A percentile compares a stretch with the other conserved stretches of the same genome.
Evolutionary conservation across 2,888 invertebrate species (phyloP).

Genomic region (Agonum fuliginosum): DNA sequence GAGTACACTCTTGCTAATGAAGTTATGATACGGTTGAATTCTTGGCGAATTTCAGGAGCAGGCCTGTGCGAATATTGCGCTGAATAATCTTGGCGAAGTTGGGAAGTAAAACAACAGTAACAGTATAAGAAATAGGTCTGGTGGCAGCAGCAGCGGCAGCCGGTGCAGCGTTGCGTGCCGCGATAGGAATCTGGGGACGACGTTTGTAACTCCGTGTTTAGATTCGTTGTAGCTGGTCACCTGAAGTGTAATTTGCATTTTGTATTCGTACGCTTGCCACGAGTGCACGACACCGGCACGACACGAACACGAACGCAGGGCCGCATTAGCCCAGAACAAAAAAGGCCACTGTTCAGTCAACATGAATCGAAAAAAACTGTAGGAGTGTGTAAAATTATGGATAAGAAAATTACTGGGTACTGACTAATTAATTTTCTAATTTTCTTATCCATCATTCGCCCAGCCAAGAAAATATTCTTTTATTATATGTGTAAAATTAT

Average conservation of each 20-base stretch:
- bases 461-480: too few relatives aligned
- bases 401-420: too few relatives aligned
- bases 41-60: background rate
- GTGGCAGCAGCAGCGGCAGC: background rate
- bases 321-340: background rate
- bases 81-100: background rate
- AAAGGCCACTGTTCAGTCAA: too few relatives aligned
- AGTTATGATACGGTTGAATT: background rate
- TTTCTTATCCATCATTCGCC: too few relatives aligned
- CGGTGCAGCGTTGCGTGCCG: constrained; percentile 47
- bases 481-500: too few relatives aligned
- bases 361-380: too few relatives aligned
- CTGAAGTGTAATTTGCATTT: constrained; percentile 60
- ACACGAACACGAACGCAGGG: constrained; percentile 2
- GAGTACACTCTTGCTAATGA: background rate
- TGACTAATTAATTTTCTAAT: too few relatives aligned
- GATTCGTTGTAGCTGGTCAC: constrained; percentile 59
- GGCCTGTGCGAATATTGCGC: background rate
- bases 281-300: background rate
- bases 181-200: constrained; percentile 50
- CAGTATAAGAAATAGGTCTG: too few relatives aligned
- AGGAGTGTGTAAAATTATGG: too few relatives aligned
- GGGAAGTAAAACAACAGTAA: background rate
- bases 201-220: constrained; percentile 59
- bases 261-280: constrained; percentile 51